A percentile compares a stretch with the other conserved stretches of the same genome.
These are phyloP conservation scores for Callosobruchus maculatus DNA, from an alignment of 2,888 invertebrate genomes.

Conservation along the genomic window DNA sequence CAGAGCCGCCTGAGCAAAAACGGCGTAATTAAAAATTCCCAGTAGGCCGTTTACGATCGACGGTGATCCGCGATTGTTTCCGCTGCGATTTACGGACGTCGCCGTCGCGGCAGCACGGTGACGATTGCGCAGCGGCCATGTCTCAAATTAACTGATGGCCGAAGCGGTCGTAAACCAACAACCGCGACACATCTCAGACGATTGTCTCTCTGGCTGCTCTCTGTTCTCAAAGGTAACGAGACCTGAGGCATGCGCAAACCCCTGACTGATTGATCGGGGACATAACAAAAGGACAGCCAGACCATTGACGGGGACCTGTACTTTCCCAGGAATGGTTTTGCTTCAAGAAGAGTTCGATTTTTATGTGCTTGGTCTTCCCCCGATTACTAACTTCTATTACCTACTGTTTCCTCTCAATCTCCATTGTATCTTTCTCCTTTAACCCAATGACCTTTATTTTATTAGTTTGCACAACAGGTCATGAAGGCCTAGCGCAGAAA, in stretches of 20 bases:
- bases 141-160: neutral
- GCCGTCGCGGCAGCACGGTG: neutral
- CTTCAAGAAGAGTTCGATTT: too few species aligned
- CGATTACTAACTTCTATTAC: too few species aligned
- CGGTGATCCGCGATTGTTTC: neutral
- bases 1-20: neutral
- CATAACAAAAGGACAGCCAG: neutral
- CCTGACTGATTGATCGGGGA: neutral
- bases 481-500: too few species aligned
- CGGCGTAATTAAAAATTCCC: neutral
- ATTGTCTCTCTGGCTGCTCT: neutral
- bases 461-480: too few species aligned
- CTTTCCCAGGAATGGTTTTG: neutral
- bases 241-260: neutral
- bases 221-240: neutral
- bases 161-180: neutral
- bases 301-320: neutral
- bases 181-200: neutral
- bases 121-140: neutral
- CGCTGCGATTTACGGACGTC: neutral
- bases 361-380: too few species aligned
- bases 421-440: too few species aligned
- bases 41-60: neutral
- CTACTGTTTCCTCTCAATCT: too few species aligned
- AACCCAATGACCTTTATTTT: too few species aligned